Percentiles rank a stretch among this genome's conserved stretches.
Evolutionary conservation across 2,888 invertebrate genomes (phyloP).

Genomic region (Fissipunctia ypsillon): DNA sequence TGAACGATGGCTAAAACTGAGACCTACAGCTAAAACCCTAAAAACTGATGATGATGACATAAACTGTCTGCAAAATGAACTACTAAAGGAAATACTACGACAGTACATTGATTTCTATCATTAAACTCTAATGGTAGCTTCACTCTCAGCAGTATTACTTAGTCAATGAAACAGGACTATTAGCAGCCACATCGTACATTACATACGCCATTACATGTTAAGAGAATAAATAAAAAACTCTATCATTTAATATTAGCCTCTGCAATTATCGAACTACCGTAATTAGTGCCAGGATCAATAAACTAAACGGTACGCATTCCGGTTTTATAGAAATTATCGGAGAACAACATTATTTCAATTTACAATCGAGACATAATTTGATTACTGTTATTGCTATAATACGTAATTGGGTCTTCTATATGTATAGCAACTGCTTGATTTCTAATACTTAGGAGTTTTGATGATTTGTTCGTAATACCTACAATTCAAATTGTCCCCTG

Average conservation of each 20-base stretch:
- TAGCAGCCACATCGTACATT: conserved; percentile 19
- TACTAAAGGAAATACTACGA: not conserved
- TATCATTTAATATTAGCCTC: conserved; percentile 30
- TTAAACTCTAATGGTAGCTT: not conserved
- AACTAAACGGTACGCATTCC: conserved; percentile 57
- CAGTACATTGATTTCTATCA: not conserved
- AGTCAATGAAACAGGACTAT: conserved; percentile 17
- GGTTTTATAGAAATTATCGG: conserved; percentile 48
- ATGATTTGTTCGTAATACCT: conserved; percentile 2
- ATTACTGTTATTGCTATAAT: conserved; percentile 32
- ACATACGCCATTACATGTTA: conserved; percentile 11
- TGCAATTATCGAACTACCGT: conserved; percentile 48
- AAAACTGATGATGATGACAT: not conserved
- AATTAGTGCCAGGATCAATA: conserved; percentile 61
- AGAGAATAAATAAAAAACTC: conserved; percentile 27
- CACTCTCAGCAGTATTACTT: not conserved
- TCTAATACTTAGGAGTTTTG: not conserved
- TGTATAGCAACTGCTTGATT: conserved; percentile 12
- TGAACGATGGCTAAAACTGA: not conserved
- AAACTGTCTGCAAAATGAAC: not conserved
- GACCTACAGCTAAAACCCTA: not conserved
- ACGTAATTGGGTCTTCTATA: conserved; percentile 30
- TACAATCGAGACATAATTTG: conserved; percentile 54
- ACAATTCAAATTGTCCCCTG: not conserved
- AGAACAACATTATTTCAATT: conserved; percentile 50